These are phyloP conservation scores for Ciconia stormi DNA, from an alignment of 2,113 vertebrate species.

Conservation along the genomic window DNA sequence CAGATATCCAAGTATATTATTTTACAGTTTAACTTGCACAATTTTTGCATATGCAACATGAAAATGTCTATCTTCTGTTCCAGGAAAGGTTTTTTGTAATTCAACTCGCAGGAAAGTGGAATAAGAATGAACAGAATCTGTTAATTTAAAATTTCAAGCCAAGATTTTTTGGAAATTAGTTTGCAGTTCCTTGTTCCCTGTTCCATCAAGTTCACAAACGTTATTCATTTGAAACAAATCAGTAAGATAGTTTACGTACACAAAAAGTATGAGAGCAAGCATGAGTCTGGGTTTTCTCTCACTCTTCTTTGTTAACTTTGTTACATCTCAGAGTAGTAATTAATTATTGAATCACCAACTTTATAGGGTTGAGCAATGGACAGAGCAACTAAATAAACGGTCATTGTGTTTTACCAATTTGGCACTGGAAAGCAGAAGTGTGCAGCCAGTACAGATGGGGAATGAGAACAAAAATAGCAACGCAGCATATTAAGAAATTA, in stretches of 20 bases:
- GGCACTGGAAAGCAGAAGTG: background rate
- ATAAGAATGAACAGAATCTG: background rate
- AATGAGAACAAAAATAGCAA: background rate
- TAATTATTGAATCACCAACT: background rate
- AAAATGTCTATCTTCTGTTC: background rate
- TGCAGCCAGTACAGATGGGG: background rate
- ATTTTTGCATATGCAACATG: too few species aligned
- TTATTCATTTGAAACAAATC: background rate
- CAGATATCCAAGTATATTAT: background rate
- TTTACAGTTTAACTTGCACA: background rate
- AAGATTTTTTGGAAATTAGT: background rate
- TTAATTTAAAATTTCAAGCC: background rate
- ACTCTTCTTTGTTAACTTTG: background rate
- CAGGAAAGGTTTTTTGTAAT: background rate
- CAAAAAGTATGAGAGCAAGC: background rate
- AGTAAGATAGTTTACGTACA: background rate
- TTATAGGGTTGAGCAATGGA: background rate
- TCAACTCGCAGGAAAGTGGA: background rate
- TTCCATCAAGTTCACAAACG: background rate
- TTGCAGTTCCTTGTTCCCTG: background rate
- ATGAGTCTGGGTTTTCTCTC: background rate
- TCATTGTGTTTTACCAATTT: accelerated
- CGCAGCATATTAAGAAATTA: background rate
- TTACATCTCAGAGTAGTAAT: background rate
- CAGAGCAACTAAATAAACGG: background rate